Base-by-base conservation (phyloP, 2,797 vertebrate genomes). In the Enteromius thamalakanensis region DNA sequence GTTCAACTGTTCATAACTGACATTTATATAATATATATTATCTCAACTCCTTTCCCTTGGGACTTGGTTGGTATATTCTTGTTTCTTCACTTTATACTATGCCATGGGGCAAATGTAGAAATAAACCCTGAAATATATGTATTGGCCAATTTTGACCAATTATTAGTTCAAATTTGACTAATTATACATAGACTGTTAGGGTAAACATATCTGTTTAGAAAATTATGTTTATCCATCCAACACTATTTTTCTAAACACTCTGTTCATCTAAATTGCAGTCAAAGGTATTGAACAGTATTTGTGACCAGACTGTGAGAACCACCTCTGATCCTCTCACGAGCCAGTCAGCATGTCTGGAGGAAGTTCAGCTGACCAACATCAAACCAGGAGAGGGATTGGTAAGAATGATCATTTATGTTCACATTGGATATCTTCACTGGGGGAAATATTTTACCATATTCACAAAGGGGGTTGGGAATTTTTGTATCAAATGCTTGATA, bases 331-430 rank as follows among this genome's bases (percentile, higher is more conserved):
- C 96, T 4, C 85, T 95, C 3, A 94, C 95, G 93, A 96, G 91
- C 58, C 96, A 96, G 76, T 90, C 93, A 82, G 91, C 96, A 0
- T 96, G 95, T 85, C 91, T 99, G 90, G 96, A 97, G 87, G 96
- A 98, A 81, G 97, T 99, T 51, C 94, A 94, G 79, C 93, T 99
- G 90, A 94, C 93, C n/a, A 93, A 96, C 84, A 89, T 98, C 85
- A 95, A 93, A 86, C 96, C 96, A 0, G 96, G 95, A 0, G 97
- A 98, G 87, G 98, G 97, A 89, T 90, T 99, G 97, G 98, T 99
- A 94, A 96, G 96, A 37, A 55, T n/a, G 6, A 6, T 26, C 26
- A 32, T 32, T 58, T 60, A 76, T 23, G 14, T 40, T 55, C 2
- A 32, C 29, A 8, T 3, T 64, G 14, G 14, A 64, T 15, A 15